Conservation (phyloP, 2,113 vertebrate species). For the Phyllopteryx taeniolatus region DNA sequence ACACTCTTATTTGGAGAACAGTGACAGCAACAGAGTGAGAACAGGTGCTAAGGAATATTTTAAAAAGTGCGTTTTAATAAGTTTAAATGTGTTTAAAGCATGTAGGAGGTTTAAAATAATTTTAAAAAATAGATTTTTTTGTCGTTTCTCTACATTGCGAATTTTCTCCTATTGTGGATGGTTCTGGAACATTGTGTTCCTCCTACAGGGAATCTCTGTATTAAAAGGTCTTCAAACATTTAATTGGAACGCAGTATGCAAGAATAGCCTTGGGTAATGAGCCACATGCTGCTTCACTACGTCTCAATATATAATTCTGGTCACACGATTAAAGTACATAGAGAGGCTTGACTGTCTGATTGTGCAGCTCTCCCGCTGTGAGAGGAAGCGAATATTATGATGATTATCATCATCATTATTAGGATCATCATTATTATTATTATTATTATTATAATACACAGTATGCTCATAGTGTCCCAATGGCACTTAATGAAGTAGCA, state of each 20-base stretch:
- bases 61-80: too few species aligned
- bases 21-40: too few species aligned
- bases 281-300: not conserved
- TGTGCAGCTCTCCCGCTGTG: not conserved
- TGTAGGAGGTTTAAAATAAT: too few species aligned
- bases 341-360: not conserved
- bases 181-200: too few species aligned
- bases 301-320: not conserved
- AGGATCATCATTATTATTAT: slow-evolving; percentile 2
- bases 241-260: not conserved
- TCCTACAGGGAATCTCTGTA: too few species aligned
- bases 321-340: not conserved
- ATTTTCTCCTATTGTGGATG: too few species aligned
- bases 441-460: not conserved
- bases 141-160: too few species aligned
- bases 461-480: slow-evolving; percentile 8
- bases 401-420: slow-evolving; percentile 12
- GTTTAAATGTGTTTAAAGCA: too few species aligned
- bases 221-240: too few species aligned
- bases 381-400: not conserved
- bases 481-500: slow-evolving; percentile 23
- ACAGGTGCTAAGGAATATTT: too few species aligned
- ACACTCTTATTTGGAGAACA: slow-evolving; percentile 2
- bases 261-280: not conserved
- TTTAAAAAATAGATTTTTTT: too few species aligned